phyloP scores from a whole-genome alignment of 2,797 vertebrate species.

The Xerus rutilus region DNA sequence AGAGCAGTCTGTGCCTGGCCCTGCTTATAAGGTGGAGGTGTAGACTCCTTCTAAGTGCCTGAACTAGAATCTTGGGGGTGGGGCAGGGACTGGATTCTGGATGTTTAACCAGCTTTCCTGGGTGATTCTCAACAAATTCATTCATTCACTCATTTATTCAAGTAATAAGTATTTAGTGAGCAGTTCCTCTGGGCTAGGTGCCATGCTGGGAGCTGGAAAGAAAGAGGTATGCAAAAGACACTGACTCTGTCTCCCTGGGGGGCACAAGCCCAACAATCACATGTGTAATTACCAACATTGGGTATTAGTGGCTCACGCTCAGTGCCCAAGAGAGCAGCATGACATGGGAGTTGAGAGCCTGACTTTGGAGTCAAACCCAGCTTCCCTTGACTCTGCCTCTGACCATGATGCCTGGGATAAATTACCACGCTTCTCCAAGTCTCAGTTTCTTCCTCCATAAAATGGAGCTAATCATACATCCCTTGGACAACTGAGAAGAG shows the following conservation, averaged over 20 bases:
- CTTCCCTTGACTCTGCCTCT: background rate
- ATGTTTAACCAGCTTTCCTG: background rate
- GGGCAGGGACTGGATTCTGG: background rate
- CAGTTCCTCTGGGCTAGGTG: background rate
- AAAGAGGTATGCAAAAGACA: background rate
- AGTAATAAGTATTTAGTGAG: background rate
- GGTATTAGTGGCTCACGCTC: rapidly evolving
- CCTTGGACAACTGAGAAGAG: background rate
- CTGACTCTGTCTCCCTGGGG: background rate
- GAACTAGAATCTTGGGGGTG: background rate
- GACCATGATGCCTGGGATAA: background rate
- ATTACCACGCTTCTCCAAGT: background rate
- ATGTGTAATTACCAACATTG: too few relatives aligned
- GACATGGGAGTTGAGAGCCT: background rate
- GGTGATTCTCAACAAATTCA: background rate
- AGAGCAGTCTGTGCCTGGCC: background rate
- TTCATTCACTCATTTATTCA: background rate
- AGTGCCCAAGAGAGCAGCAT: rapidly evolving
- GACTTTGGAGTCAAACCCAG: background rate
- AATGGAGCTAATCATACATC: background rate
- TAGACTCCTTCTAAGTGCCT: background rate
- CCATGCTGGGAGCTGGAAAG: background rate
- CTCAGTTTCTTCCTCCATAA: background rate
- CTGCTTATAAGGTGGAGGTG: background rate
- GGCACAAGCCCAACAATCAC: background rate